These are phyloP conservation scores for Charanyca ferruginea DNA, from an alignment of 2,888 invertebrate species.

Conservation along the genomic window DNA sequence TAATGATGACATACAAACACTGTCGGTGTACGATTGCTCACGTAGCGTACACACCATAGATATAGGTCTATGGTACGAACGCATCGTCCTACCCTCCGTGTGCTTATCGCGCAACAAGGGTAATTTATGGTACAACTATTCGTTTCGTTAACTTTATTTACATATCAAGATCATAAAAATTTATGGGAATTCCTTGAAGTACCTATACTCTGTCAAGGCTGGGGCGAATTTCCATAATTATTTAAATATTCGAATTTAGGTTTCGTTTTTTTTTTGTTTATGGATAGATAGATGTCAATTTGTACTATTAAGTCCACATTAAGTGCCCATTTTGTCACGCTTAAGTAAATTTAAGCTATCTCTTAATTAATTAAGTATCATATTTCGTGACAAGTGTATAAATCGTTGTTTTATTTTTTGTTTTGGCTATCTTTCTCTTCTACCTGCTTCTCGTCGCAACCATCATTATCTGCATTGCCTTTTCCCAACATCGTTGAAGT, in stretches of 20 bases:
- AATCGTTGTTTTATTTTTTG: constrained; percentile 7
- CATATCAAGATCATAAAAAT: constrained; percentile 57
- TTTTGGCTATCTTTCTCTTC: constrained; percentile 13
- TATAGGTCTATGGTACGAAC: not conserved
- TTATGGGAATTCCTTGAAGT: constrained; percentile 59
- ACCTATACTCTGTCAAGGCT: constrained; percentile 49
- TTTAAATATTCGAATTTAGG: constrained; percentile 47
- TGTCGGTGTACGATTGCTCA: constrained; percentile 10
- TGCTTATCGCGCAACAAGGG: constrained; percentile 13
- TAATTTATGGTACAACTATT: constrained; percentile 50
- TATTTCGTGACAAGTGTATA: constrained; percentile 20
- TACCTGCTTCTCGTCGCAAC: too few species aligned
- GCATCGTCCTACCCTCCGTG: constrained; percentile 11
- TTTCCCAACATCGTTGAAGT: too few species aligned
- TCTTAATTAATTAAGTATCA: constrained; percentile 17
- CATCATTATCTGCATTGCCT: too few species aligned
- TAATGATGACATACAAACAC: constrained; percentile 6
- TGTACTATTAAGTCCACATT: constrained; percentile 13
- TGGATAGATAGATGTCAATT: constrained; percentile 14
- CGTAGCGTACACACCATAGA: too few species aligned
- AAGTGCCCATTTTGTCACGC: constrained; percentile 8
- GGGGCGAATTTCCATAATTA: constrained; percentile 54
- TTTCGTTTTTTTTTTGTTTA: constrained; percentile 34
- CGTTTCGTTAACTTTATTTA: constrained; percentile 49
- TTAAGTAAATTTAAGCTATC: constrained; percentile 10